Evolutionary conservation across 2,113 vertebrate genomes (phyloP).

Genomic region (Leiothrix lutea): DNA sequence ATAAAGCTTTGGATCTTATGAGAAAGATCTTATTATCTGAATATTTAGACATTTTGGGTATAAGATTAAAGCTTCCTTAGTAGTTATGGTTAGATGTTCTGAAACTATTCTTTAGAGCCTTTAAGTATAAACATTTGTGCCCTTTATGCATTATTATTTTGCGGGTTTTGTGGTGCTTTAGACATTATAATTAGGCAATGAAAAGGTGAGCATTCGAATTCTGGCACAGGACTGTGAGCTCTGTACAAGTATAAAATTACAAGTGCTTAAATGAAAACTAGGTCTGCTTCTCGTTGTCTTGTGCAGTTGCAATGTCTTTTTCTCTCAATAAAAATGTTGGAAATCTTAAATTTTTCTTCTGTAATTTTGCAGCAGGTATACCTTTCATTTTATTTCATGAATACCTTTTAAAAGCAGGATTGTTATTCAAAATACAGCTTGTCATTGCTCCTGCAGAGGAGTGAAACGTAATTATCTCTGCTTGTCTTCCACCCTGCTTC

Average conservation of each 20-base stretch:
- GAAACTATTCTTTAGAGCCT: background rate
- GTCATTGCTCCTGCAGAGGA: background rate
- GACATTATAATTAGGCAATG: background rate
- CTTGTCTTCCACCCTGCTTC: background rate
- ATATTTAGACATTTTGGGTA: background rate
- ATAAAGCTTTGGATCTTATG: background rate
- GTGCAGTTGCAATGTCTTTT: background rate
- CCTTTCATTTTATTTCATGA: background rate
- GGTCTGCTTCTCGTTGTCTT: background rate
- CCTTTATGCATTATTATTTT: background rate
- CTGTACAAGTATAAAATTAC: background rate
- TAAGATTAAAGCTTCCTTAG: background rate
- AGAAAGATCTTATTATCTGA: background rate
- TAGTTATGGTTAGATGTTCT: background rate
- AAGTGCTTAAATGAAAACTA: background rate
- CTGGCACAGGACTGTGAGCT: background rate
- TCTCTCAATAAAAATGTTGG: background rate
- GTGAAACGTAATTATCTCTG: background rate
- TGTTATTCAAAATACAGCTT: background rate
- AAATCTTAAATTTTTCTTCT: background rate
- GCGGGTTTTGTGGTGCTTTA: background rate
- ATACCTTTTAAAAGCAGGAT: background rate
- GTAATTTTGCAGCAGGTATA: background rate
- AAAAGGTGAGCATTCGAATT: background rate
- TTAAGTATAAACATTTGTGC: background rate